A percentile compares a stretch with the other conserved stretches of the same genome.
phyloP scores from a whole-genome alignment of 2,888 invertebrate species.

The Neuroscelio doddi region DNA sequence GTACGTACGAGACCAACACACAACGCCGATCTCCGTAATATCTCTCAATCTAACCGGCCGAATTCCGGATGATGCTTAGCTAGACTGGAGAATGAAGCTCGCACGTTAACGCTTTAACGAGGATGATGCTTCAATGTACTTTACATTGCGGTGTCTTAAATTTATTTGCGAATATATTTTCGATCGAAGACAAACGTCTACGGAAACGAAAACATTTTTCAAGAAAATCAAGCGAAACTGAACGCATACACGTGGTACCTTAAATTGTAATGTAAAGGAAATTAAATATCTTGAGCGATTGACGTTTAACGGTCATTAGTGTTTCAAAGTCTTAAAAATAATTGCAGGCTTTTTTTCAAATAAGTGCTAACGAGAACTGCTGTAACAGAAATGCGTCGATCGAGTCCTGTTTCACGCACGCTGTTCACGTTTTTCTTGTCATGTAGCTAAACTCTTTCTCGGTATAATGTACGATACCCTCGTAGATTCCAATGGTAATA shows the following conservation, averaged over 20 bases:
- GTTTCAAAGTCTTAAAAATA: constrained; percentile 27
- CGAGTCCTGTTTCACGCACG: constrained; percentile 42
- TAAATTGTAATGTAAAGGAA: no score
- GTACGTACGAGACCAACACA: constrained; percentile 45
- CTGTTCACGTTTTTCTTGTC: constrained; percentile 32
- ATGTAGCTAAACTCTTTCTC: constrained; percentile 34
- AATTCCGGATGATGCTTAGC: constrained; percentile 65
- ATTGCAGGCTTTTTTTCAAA: constrained; percentile 20
- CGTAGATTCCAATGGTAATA: constrained; percentile 21
- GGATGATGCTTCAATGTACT: constrained; percentile 13
- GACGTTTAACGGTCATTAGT: no score
- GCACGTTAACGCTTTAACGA: constrained; percentile 38
- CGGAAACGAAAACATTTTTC: constrained; percentile 25
- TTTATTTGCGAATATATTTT: not conserved
- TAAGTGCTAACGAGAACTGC: constrained; percentile 34
- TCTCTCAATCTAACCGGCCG: constrained; percentile 70
- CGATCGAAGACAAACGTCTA: not conserved
- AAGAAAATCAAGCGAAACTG: not conserved
- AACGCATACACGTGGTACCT: no score
- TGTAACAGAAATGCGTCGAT: constrained; percentile 42
- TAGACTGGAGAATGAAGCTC: constrained; percentile 30
- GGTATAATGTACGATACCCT: constrained; percentile 28
- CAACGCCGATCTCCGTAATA: constrained; percentile 63
- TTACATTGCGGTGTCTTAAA: constrained; percentile 3
- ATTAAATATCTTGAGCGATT: no score